Evolutionary conservation across 2,888 invertebrate genomes (phyloP).

Genomic region (Cephonodes hylas): DNA sequence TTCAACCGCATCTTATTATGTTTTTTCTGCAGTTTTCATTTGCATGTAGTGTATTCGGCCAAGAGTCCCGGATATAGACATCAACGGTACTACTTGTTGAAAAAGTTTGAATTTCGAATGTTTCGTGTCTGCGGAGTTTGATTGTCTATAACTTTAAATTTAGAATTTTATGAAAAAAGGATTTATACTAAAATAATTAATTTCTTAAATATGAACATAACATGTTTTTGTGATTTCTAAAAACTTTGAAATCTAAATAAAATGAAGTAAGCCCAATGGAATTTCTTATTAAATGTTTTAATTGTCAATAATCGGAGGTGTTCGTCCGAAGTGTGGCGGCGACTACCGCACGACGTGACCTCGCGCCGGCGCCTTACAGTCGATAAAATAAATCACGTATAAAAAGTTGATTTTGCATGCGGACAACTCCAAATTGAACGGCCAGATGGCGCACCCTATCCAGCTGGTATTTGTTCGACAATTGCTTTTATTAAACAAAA

Average conservation of each 20-base stretch:
- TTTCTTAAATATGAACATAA: too few relatives aligned
- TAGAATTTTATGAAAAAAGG: too few relatives aligned
- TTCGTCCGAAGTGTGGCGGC: background rate
- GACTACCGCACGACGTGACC: slow-evolving; percentile 17
- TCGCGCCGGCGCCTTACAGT: slow-evolving; percentile 35
- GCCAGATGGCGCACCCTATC: slow-evolving; percentile 9
- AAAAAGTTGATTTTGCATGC: slow-evolving; percentile 14
- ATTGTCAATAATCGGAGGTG: background rate
- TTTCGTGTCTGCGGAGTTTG: background rate
- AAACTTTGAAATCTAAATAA: background rate
- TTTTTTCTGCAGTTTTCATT: slow-evolving; percentile 1
- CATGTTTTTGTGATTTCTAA: background rate
- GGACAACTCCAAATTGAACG: background rate
- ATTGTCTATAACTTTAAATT: too few relatives aligned
- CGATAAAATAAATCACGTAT: slow-evolving; percentile 21
- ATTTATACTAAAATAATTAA: too few relatives aligned
- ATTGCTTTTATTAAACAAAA: background rate
- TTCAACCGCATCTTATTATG: slow-evolving; percentile 26
- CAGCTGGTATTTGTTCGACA: slow-evolving; percentile 7
- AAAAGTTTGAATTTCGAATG: background rate
- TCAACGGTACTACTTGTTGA: background rate
- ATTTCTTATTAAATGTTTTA: background rate
- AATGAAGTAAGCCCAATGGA: background rate
- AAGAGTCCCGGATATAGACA: background rate
- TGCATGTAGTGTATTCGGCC: background rate